Percentiles rank a stretch among this genome's conserved stretches.
These are phyloP conservation scores for Melieria picta DNA, from an alignment of 2,888 invertebrate species.

Conservation along the genomic window DNA sequence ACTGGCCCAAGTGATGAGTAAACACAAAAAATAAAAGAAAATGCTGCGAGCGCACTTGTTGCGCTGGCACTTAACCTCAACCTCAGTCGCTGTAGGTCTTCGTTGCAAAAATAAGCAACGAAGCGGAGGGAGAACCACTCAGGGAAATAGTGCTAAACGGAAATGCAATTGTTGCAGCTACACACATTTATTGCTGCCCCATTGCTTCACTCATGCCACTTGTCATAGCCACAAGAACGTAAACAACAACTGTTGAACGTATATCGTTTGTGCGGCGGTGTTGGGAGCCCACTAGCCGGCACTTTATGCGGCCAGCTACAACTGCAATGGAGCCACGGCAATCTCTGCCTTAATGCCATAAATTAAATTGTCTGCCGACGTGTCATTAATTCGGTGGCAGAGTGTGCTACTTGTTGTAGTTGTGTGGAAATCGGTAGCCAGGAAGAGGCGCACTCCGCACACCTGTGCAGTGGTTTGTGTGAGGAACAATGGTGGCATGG, in stretches of 20 bases:
- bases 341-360: slow-evolving; percentile 28
- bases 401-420: too few species aligned
- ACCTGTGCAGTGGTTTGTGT: too few species aligned
- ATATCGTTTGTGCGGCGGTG: slow-evolving; percentile 15
- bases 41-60: background rate
- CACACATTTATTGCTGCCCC: background rate
- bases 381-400: too few species aligned
- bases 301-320: background rate
- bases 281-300: too few species aligned
- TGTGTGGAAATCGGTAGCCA: too few species aligned
- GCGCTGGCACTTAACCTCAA: background rate
- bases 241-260: slow-evolving; percentile 22
- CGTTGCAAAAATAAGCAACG: too few species aligned
- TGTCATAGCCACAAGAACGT: too few species aligned
- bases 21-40: background rate
- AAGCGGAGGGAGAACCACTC: background rate
- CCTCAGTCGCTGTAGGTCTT: background rate
- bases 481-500: too few species aligned
- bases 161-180: slow-evolving; percentile 3
- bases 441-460: too few species aligned
- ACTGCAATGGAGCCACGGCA: slow-evolving; percentile 17
- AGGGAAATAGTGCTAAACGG: background rate
- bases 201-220: background rate
- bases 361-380: slow-evolving; percentile 30
- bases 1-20: background rate